Conservation (phyloP, 2,797 vertebrate species). For the Parauchenoglanis punctatus region DNA sequence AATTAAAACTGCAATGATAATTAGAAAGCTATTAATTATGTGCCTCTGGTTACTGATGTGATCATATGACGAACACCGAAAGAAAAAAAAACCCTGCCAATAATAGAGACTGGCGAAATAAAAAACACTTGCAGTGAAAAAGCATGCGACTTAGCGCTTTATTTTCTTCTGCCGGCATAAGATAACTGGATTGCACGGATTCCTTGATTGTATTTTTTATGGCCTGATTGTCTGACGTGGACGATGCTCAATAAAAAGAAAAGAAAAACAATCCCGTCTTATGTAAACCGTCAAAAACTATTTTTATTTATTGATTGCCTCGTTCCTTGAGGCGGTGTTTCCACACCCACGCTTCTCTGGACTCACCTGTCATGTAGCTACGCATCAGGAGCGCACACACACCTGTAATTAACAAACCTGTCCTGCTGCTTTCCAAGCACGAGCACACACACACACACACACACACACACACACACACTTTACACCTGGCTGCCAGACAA, state of each 20-base stretch:
- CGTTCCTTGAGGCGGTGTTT: neutral
- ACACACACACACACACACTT: conserved; percentile 27
- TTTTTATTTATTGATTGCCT: neutral
- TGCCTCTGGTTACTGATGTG: neutral
- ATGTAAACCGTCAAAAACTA: neutral
- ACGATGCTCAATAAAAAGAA: neutral
- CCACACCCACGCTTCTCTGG: conserved; percentile 42
- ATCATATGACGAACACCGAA: neutral
- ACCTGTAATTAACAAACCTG: conserved; percentile 57
- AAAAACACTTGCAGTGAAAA: neutral
- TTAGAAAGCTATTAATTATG: neutral
- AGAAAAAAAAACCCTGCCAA: neutral
- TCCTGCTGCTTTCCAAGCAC: conserved; percentile 4
- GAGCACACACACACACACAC: neutral
- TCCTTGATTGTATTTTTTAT: neutral
- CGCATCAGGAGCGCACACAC: conserved; percentile 37
- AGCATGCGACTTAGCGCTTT: neutral
- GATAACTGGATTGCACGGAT: neutral
- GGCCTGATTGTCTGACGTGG: neutral
- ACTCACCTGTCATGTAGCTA: conserved; percentile 51
- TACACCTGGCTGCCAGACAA: conserved; percentile 48
- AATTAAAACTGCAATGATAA: neutral
- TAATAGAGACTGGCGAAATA: neutral
- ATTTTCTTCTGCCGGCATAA: neutral
- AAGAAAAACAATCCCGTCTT: neutral